Conservation (phyloP, 1,140 invertebrate genomes). For the Rhagoletis zephyria region DNA sequence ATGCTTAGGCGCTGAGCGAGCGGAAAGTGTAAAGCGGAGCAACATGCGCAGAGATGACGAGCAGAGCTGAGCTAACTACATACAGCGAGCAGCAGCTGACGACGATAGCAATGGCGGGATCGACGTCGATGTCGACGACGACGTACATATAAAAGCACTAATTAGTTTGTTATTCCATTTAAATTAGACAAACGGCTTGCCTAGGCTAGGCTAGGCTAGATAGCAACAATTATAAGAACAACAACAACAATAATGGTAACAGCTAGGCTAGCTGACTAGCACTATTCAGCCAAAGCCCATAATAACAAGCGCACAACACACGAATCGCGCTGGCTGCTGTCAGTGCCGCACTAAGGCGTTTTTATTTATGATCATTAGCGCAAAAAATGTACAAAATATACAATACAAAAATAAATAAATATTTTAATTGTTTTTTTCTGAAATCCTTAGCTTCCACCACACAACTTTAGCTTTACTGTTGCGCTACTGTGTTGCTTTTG, state of each 20-base stretch:
- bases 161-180: slow-evolving; percentile 72
- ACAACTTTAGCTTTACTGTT: background rate
- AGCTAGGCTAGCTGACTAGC: background rate
- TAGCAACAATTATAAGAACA: background rate
- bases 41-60: background rate
- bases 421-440: slow-evolving; percentile 47
- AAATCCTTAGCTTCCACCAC: slow-evolving; percentile 20
- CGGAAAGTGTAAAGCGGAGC: slow-evolving; percentile 2
- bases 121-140: background rate
- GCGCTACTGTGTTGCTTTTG: background rate
- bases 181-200: slow-evolving; percentile 58
- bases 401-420: slow-evolving; percentile 47
- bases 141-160: slow-evolving; percentile 64
- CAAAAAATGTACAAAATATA: slow-evolving; percentile 42
- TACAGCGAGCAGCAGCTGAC: background rate
- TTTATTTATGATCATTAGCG: slow-evolving; percentile 52
- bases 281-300: background rate
- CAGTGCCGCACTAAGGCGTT: slow-evolving; percentile 60
- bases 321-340: slow-evolving; percentile 53
- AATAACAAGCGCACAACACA: slow-evolving; percentile 18
- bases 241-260: background rate
- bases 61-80: background rate
- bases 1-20: slow-evolving; percentile 30
- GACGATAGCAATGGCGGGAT: background rate
- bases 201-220: slow-evolving; percentile 53